Conservation (phyloP, 2,797 vertebrate species). For the Falco berigora region DNA sequence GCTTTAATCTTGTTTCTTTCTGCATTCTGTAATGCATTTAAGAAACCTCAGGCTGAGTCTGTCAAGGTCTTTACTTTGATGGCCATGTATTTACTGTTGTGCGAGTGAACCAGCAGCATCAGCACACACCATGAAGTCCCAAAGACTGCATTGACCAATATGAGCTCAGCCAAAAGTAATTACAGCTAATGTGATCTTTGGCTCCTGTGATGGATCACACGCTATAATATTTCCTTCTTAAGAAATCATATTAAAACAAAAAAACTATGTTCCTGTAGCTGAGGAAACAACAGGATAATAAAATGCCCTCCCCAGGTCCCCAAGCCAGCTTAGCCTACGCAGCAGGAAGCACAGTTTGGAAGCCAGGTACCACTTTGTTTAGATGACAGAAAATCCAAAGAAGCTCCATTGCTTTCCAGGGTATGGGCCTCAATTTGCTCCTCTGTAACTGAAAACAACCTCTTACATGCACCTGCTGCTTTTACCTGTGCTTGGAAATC, state of each 20-base stretch:
- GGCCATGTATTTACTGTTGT: background rate
- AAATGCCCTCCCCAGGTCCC: background rate
- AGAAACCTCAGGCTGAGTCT: constrained; percentile 12
- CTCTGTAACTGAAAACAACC: background rate
- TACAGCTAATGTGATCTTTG: constrained; percentile 47
- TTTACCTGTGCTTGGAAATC: background rate
- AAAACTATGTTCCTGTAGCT: background rate
- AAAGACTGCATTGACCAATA: background rate
- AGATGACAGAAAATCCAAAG: background rate
- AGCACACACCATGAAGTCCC: background rate
- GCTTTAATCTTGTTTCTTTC: constrained; percentile 30
- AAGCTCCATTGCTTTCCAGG: background rate
- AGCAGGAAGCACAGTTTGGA: background rate
- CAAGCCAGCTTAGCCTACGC: background rate
- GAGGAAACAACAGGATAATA: background rate
- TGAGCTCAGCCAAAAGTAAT: constrained; percentile 37
- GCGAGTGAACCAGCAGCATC: background rate
- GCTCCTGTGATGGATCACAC: constrained; percentile 21
- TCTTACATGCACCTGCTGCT: background rate
- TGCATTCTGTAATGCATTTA: constrained; percentile 8
- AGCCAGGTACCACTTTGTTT: background rate
- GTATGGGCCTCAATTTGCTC: background rate
- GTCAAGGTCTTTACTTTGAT: background rate
- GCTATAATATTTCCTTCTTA: constrained; percentile 8
- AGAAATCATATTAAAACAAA: constrained; percentile 23